A percentile compares a stretch with the other conserved stretches of the same genome.
These are phyloP conservation scores for Bombus impatiens DNA, from an alignment of 1,140 invertebrate species.

Conservation along the genomic window DNA sequence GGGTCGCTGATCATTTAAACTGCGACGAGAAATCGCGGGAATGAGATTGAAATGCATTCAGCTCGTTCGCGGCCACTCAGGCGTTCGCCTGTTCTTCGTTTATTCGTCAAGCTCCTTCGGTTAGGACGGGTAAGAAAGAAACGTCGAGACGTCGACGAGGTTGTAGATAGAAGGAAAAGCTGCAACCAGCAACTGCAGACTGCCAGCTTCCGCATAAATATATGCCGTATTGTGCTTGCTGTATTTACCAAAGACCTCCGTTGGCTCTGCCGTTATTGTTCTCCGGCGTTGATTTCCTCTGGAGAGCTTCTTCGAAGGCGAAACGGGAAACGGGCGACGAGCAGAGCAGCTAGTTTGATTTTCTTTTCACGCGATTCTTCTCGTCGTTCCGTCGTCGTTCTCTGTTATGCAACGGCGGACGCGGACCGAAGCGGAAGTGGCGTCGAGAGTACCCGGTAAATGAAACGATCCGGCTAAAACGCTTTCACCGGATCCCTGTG, in stretches of 20 bases:
- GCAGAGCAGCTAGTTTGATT: constrained; percentile 49
- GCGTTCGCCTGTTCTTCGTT: constrained; percentile 15
- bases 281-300: constrained; percentile 55
- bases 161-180: not conserved
- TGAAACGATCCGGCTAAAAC: constrained; percentile 44
- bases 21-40: constrained; percentile 55
- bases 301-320: constrained; percentile 17
- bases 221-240: constrained; percentile 49
- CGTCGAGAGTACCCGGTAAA: constrained; percentile 50
- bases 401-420: not conserved
- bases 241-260: constrained; percentile 55
- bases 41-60: constrained; percentile 68
- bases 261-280: constrained; percentile 43
- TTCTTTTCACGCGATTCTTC: constrained; percentile 61
- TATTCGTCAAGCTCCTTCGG: not conserved
- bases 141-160: constrained; percentile 2
- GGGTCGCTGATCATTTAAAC: constrained; percentile 51
- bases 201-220: constrained; percentile 51
- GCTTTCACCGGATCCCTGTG: constrained; percentile 37
- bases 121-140: constrained; percentile 24
- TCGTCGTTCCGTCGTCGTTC: not conserved
- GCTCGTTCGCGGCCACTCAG: constrained; percentile 60
- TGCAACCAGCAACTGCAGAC: constrained; percentile 13
- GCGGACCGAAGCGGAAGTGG: constrained; percentile 13
- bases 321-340: constrained; percentile 19